Conservation (phyloP, 2,888 invertebrate species). For the Coelinius sp. region DNA sequence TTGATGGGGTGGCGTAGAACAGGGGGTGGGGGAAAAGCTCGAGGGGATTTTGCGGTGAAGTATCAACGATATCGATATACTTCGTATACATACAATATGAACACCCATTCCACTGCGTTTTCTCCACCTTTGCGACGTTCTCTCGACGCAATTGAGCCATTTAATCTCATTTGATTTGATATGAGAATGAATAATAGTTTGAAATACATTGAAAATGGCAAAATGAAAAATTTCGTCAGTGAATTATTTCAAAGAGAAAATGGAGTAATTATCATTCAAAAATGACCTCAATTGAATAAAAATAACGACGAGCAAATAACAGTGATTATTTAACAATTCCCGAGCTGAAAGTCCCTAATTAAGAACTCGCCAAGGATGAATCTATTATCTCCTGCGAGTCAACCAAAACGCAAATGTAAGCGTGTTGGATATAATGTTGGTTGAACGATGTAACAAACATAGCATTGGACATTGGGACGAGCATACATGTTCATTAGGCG, state of each 20-base stretch:
- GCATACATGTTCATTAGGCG: conserved; percentile 71
- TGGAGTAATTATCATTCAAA: not conserved
- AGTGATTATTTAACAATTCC: not conserved
- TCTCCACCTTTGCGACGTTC: conserved; percentile 3
- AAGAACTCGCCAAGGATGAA: conserved; percentile 70
- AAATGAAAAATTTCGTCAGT: too few species aligned
- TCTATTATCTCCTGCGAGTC: conserved; percentile 63
- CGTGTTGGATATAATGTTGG: conserved; percentile 29
- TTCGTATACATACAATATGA: conserved; percentile 26
- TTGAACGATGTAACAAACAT: conserved; percentile 64
- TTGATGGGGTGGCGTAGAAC: conserved; percentile 35
- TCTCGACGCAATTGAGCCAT: not conserved
- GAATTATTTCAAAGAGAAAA: not conserved
- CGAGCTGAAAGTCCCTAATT: conserved; percentile 58
- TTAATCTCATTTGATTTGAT: not conserved
- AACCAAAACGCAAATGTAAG: conserved; percentile 21
- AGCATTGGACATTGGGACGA: conserved; percentile 61
- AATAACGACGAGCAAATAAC: not conserved
- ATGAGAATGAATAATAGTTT: not conserved
- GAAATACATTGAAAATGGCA: too few species aligned
- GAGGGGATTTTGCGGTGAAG: conserved; percentile 44
- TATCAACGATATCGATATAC: conserved; percentile 28
- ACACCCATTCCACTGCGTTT: not conserved
- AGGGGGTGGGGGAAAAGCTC: conserved; percentile 43
- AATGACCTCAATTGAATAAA: not conserved